Evolutionary conservation across 2,113 vertebrate genomes (phyloP).

Genomic region (Brachyistius frenatus): DNA sequence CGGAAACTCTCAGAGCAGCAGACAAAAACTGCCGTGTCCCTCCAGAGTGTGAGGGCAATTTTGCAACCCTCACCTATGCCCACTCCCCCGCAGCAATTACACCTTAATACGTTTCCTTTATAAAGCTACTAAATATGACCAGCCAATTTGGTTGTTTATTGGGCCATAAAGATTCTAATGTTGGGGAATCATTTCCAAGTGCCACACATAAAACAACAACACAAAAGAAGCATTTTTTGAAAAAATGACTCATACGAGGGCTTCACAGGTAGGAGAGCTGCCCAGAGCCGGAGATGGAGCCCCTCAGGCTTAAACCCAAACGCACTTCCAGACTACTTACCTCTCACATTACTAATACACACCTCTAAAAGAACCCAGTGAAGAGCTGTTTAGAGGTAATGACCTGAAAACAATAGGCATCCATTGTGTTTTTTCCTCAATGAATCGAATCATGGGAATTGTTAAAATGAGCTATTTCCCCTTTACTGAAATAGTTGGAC

Average conservation of each 20-base stretch:
- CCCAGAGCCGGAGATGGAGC: slow-evolving; percentile 68
- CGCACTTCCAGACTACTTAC: slow-evolving; percentile 63
- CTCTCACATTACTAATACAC: slow-evolving; percentile 70
- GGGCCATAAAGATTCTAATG: slow-evolving; percentile 78
- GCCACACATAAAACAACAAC: slow-evolving; percentile 77
- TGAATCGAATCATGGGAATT: slow-evolving; percentile 48
- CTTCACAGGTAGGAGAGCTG: slow-evolving; percentile 74
- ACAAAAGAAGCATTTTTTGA: slow-evolving; percentile 73
- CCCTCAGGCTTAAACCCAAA: slow-evolving; percentile 59
- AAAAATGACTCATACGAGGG: slow-evolving; percentile 63
- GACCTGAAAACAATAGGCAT: slow-evolving; percentile 59
- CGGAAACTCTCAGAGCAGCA: slow-evolving; percentile 64
- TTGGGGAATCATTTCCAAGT: slow-evolving; percentile 80
- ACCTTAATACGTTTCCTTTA: slow-evolving; percentile 81
- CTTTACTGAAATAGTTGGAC: background rate
- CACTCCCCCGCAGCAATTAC: slow-evolving; percentile 73
- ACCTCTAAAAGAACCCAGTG: slow-evolving; percentile 59
- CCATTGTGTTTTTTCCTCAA: slow-evolving; percentile 58
- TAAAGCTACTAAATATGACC: slow-evolving; percentile 81
- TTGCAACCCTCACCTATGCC: slow-evolving; percentile 72
- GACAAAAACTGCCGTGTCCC: slow-evolving; percentile 77
- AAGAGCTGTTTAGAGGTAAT: slow-evolving; percentile 66
- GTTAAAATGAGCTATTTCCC: slow-evolving; percentile 59
- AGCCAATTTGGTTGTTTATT: slow-evolving; percentile 83
- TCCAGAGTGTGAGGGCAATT: slow-evolving; percentile 40